These are phyloP conservation scores for Phania funesta DNA, from an alignment of 2,888 invertebrate species.

Conservation along the genomic window DNA sequence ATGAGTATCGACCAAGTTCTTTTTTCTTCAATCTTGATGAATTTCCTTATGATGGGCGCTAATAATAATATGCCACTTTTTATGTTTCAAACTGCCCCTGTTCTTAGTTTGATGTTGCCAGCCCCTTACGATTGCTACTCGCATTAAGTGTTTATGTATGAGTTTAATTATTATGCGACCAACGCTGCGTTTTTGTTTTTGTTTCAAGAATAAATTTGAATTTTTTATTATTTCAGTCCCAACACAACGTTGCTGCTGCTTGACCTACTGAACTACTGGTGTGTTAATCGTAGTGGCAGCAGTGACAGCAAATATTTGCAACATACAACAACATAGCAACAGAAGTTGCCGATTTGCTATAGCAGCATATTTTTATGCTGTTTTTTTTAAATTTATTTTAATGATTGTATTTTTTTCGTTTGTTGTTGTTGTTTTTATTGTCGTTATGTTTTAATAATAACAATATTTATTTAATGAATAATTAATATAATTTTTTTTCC, in stretches of 20 bases:
- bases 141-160: constrained; percentile 28
- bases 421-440: constrained; percentile 1
- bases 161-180: constrained; percentile 60
- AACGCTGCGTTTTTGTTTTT: constrained; percentile 36
- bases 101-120: constrained; percentile 12
- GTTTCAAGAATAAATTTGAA: constrained; percentile 59
- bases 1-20: constrained; percentile 28
- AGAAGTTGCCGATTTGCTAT: constrained; percentile 32
- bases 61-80: constrained; percentile 55
- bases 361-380: not conserved
- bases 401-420: not conserved
- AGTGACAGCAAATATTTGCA: constrained; percentile 23
- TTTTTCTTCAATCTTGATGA: not conserved
- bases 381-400: not conserved
- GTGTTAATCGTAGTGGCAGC: constrained; percentile 35
- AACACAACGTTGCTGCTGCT: constrained; percentile 50
- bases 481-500: constrained; percentile 38
- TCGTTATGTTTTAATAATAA: constrained; percentile 46
- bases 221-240: constrained; percentile 34
- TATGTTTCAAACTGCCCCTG: constrained; percentile 34
- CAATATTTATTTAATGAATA: constrained; percentile 63
- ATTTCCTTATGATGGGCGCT: constrained; percentile 43
- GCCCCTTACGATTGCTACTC: constrained; percentile 21
- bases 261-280: constrained; percentile 66
- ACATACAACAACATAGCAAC: constrained; percentile 40